Evolutionary conservation across 2,797 vertebrate species (phyloP), one percentile per base, ranked within the genome.

Genomic region (Characodon lateralis): DNA sequence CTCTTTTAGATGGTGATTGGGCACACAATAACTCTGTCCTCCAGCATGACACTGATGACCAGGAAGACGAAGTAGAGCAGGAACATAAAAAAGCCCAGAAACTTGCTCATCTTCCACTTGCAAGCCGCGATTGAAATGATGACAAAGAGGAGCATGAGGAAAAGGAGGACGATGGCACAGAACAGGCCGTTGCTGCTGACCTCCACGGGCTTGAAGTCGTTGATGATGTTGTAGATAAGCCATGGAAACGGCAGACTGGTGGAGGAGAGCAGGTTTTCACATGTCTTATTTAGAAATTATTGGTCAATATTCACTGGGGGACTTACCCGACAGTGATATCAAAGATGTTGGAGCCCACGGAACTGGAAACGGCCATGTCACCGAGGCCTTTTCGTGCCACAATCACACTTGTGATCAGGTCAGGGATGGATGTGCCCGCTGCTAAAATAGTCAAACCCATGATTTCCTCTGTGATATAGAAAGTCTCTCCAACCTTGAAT

Each of bases 101-200:
- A 10, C 93, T 99, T 99, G 95, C 98, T 99, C 98, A 99, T 99
- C 79, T 1, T 97, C 98, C 98, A 99, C 69, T 96, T 98, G 95
- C 98, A 99, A 80, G 92, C 89, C 1, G 96, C 98, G 9, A 99
- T 99, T 91, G 98, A 99, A 46, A 97, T 88, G 90, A 98, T 99
- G 93, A 99, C 98, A 14, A 99, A 99, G 76, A 99, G 96, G 50
- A 99, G 96, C 98, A 99, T 99, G 92, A 99, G 96, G 96, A 99
- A 99, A 88, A 99, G 98, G 53, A 99, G 97, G 72, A 99, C 97
- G 16, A 99, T 99, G 7, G 98, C 97, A 10, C 98, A 99, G 96
- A 99, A 99, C 39, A 99, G 94, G 69, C 98, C 98, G 0, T 99
- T 99, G 95, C 98, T 99, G 96, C 98, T 99, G 78, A 99, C 98